phyloP scores from a whole-genome alignment of 1,140 invertebrate species.

The Ylistrum balloti region DNA sequence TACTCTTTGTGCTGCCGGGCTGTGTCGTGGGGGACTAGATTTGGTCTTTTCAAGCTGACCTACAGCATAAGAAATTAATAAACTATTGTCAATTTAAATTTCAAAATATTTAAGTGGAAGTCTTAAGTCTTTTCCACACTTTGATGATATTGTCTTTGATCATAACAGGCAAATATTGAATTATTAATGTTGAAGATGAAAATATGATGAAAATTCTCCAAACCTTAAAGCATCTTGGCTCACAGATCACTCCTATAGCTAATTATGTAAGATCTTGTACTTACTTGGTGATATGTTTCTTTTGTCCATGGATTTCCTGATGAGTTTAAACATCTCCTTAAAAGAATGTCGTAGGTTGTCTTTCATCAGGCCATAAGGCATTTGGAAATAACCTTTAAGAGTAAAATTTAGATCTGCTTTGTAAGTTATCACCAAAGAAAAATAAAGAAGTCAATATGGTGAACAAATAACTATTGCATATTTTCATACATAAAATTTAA shows the following conservation, averaged over 20 bases:
- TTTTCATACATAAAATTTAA: background rate
- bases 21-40: slow-evolving; percentile 42
- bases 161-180: too few relatives aligned
- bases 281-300: slow-evolving; percentile 57
- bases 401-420: background rate
- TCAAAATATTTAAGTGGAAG: too few relatives aligned
- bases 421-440: background rate
- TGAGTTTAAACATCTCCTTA: slow-evolving; percentile 72
- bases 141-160: too few relatives aligned
- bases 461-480: background rate
- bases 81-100: background rate
- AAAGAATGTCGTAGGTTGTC: slow-evolving; percentile 74
- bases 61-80: background rate
- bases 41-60: slow-evolving; percentile 54
- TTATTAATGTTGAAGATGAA: background rate
- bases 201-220: too few relatives aligned
- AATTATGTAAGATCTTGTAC: background rate
- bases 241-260: too few relatives aligned
- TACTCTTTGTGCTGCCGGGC: slow-evolving; percentile 44
- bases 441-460: too few relatives aligned
- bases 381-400: slow-evolving; percentile 75
- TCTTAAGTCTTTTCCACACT: too few relatives aligned
- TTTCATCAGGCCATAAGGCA: slow-evolving; percentile 77
- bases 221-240: too few relatives aligned
- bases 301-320: slow-evolving; percentile 64